Conservation (phyloP, 2,797 vertebrate species). For the Gymnocypris eckloni region DNA sequence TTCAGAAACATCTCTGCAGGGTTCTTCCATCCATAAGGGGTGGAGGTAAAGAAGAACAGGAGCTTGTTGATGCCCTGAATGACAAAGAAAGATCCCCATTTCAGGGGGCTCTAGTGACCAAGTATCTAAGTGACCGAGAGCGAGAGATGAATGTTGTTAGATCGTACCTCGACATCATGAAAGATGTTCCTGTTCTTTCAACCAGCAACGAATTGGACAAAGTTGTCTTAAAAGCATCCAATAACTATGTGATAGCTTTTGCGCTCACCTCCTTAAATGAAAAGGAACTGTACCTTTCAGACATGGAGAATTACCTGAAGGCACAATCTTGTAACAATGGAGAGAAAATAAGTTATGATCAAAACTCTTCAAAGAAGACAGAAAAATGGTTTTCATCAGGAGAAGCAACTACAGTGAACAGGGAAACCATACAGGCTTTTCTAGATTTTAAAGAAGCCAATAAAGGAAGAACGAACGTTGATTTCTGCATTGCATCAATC, state of each 20-base stretch:
- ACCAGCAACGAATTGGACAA: slow-evolving; percentile 54
- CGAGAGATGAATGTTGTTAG: slow-evolving; percentile 55
- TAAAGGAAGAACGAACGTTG: slow-evolving; percentile 9
- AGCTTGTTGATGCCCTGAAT: slow-evolving; percentile 29
- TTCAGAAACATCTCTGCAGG: slow-evolving; percentile 60
- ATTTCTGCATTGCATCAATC: slow-evolving; percentile 61
- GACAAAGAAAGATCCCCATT: slow-evolving; percentile 57
- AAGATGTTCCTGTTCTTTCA: slow-evolving; percentile 39
- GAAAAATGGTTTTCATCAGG: slow-evolving; percentile 50
- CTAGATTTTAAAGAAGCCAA: slow-evolving; percentile 59
- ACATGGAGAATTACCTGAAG: slow-evolving; percentile 50
- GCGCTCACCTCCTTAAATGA: slow-evolving; percentile 57
- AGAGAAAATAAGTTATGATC: not conserved
- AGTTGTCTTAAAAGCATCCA: slow-evolving; percentile 41
- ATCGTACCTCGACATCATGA: slow-evolving; percentile 57
- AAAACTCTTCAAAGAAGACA: not conserved
- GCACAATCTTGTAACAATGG: not conserved
- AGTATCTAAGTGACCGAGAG: slow-evolving; percentile 48
- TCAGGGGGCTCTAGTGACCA: slow-evolving; percentile 7
- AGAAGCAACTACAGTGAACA: slow-evolving; percentile 14
- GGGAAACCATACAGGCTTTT: slow-evolving; percentile 47
- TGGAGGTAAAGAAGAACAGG: slow-evolving; percentile 50
- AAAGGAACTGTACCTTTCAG: slow-evolving; percentile 45
- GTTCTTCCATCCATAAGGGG: slow-evolving; percentile 56
- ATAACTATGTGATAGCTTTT: slow-evolving; percentile 55